Percentiles rank a stretch among this genome's conserved stretches.
Evolutionary conservation across 1,140 invertebrate species (phyloP).

Genomic region (Micrasema longulum): DNA sequence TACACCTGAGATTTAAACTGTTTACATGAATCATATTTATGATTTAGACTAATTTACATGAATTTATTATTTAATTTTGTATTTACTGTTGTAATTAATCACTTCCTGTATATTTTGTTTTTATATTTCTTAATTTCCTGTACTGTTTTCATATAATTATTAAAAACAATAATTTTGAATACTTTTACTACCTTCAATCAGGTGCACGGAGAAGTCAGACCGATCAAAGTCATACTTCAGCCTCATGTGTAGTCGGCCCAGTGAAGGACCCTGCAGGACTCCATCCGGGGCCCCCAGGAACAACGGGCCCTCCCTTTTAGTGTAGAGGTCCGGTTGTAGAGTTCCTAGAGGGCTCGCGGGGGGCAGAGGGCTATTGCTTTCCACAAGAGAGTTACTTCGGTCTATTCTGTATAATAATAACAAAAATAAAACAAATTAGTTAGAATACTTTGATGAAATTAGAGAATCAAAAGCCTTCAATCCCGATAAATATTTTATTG

Average conservation of each 20-base stretch:
- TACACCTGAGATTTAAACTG: no score
- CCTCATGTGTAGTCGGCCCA: slow-evolving; percentile 85
- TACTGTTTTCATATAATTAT: no score
- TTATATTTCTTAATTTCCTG: no score
- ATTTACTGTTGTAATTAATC: no score
- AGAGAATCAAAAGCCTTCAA: no score
- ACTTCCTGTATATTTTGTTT: no score
- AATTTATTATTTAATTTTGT: no score
- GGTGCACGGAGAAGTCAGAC: slow-evolving; percentile 87
- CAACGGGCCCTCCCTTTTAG: slow-evolving; percentile 78
- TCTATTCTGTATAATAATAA: slow-evolving; percentile 66
- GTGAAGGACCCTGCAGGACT: slow-evolving; percentile 68
- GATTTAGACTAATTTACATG: no score
- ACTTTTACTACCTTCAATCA: slow-evolving; percentile 91
- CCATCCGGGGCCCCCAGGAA: slow-evolving; percentile 73
- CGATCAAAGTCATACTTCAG: slow-evolving; percentile 90
- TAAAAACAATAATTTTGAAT: slow-evolving; percentile 6
- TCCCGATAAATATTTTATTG: no score
- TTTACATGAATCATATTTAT: no score
- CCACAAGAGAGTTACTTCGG: slow-evolving; percentile 66
- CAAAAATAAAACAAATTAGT: no score
- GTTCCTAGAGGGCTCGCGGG: slow-evolving; percentile 75
- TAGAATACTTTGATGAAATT: no score
- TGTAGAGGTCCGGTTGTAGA: slow-evolving; percentile 87
- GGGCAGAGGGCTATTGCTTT: slow-evolving; percentile 62